Conservation (phyloP, 2,113 vertebrate species). For the Aphyosemion australe region DNA sequence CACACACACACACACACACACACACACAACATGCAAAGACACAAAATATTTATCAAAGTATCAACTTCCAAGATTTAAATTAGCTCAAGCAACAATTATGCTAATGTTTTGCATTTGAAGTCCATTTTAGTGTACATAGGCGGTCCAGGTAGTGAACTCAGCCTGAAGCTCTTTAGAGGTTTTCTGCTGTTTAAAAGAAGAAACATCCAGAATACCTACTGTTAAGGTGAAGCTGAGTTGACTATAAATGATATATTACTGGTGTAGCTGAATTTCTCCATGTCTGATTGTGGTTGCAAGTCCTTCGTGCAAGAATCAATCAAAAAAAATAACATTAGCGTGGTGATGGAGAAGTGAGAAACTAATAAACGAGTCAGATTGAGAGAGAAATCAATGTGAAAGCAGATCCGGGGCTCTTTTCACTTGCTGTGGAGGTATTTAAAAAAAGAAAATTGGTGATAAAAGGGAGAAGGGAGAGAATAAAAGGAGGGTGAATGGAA, state of each 20-base stretch:
- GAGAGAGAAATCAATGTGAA: constrained; percentile 1
- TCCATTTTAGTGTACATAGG: too few species aligned
- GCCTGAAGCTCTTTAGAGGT: background rate
- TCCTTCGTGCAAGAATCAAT: constrained; percentile 5
- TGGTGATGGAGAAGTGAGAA: background rate
- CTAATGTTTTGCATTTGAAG: background rate
- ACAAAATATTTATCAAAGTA: too few species aligned
- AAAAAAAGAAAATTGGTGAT: too few species aligned
- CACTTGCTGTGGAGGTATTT: constrained; percentile 18
- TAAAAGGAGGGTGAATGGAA: constrained; percentile 8
- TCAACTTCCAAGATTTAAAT: background rate
- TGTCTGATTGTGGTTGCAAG: background rate
- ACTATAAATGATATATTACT: constrained; percentile 16
- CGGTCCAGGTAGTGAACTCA: background rate
- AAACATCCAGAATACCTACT: background rate
- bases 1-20: background rate
- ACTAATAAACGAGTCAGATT: constrained; percentile 6
- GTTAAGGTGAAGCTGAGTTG: constrained; percentile 1
- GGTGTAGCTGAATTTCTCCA: background rate
- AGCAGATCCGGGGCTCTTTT: constrained; percentile 14
- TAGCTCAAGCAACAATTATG: background rate
- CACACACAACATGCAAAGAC: background rate
- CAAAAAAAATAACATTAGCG: background rate
- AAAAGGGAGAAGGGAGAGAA: background rate
- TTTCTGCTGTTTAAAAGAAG: background rate